These are phyloP conservation scores for Dryobates pubescens DNA, from an alignment of 2,797 vertebrate genomes.

Conservation along the genomic window DNA sequence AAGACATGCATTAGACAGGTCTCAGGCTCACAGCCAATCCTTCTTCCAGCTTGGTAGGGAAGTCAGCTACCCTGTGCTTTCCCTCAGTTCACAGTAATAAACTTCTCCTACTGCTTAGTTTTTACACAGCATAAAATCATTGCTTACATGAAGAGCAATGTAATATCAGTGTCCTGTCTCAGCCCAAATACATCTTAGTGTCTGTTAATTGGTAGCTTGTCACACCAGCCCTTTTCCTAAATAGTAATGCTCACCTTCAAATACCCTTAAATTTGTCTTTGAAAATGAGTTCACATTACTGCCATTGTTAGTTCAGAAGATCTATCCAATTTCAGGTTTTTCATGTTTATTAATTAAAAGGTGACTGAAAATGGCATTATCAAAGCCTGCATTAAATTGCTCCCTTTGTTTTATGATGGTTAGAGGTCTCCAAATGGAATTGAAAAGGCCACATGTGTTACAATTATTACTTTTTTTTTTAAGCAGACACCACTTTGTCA, in stretches of 20 bases:
- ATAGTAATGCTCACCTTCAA: slow-evolving; percentile 39
- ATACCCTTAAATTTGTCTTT: slow-evolving; percentile 28
- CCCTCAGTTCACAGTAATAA: background rate
- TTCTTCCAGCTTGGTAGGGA: background rate
- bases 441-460: slow-evolving; percentile 51
- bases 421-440: slow-evolving; percentile 37
- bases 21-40: slow-evolving; percentile 17
- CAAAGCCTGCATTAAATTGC: slow-evolving; percentile 42
- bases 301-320: slow-evolving; percentile 43
- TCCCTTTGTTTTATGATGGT: slow-evolving; percentile 45
- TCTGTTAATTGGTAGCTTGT: slow-evolving; percentile 4
- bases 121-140: background rate
- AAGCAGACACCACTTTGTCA: slow-evolving; percentile 41
- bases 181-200: background rate
- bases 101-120: background rate
- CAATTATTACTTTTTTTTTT: slow-evolving; percentile 26
- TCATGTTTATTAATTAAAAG: slow-evolving; percentile 68
- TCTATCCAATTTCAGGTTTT: slow-evolving; percentile 39
- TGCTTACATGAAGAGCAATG: background rate
- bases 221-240: slow-evolving; percentile 8
- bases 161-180: background rate
- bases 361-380: slow-evolving; percentile 48
- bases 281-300: slow-evolving; percentile 28
- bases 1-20: background rate
- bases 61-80: background rate